Evolutionary conservation across 2,113 vertebrate species (phyloP).

Genomic region (Monopterus albus): DNA sequence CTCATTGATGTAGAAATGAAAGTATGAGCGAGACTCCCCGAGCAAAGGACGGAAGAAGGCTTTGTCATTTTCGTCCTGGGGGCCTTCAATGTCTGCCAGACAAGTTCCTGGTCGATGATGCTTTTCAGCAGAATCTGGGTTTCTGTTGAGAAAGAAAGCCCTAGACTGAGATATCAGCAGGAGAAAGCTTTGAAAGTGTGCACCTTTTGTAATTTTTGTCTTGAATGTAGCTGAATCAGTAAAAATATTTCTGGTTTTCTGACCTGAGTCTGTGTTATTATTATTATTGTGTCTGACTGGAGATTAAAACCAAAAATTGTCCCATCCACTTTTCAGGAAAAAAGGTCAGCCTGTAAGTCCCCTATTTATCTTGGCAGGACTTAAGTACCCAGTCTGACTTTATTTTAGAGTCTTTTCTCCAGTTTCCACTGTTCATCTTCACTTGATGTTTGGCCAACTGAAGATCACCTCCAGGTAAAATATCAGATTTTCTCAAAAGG

Average conservation of each 20-base stretch:
- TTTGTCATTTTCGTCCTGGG: slow-evolving; percentile 80
- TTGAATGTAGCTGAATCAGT: neutral
- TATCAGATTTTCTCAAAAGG: neutral
- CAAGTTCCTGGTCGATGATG: slow-evolving; percentile 84
- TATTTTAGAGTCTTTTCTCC: too few relatives aligned
- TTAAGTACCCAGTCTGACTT: too few relatives aligned
- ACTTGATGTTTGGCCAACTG: neutral
- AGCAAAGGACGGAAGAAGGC: slow-evolving; percentile 82
- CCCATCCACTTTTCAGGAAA: too few relatives aligned
- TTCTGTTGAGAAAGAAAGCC: slow-evolving; percentile 72
- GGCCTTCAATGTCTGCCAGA: slow-evolving; percentile 81
- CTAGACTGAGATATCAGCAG: neutral
- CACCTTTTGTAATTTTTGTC: neutral
- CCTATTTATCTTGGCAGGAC: too few relatives aligned
- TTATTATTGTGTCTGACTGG: too few relatives aligned
- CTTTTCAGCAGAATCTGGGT: slow-evolving; percentile 85
- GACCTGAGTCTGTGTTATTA: too few relatives aligned
- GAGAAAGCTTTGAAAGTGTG: neutral
- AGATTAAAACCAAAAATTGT: too few relatives aligned
- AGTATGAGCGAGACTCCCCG: slow-evolving; percentile 85
- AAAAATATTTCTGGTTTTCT: too few relatives aligned
- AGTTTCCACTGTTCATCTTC: neutral
- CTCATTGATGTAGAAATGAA: slow-evolving; percentile 89
- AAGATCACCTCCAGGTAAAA: neutral
- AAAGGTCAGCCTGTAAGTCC: too few relatives aligned